phyloP scores from a whole-genome alignment of 2,113 vertebrate species.

The Hippopotamus amphibius region DNA sequence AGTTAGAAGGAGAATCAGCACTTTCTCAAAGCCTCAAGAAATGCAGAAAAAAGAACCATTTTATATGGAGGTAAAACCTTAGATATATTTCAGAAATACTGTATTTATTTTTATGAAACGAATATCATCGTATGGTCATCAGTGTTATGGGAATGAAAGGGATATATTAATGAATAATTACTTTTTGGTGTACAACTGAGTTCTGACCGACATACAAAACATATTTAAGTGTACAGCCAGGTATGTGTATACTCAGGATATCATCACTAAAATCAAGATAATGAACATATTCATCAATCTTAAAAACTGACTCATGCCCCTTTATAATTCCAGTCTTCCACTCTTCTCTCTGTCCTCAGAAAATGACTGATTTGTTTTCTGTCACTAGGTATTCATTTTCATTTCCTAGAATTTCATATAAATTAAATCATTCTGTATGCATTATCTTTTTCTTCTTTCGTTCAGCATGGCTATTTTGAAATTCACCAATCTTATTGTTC shows the following conservation, averaged over 20 bases:
- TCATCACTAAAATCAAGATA: background rate
- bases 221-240: background rate
- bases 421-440: background rate
- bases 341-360: background rate
- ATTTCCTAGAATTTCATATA: background rate
- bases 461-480: background rate
- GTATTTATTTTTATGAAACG: background rate
- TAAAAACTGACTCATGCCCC: background rate
- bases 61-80: background rate
- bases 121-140: background rate
- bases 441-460: background rate
- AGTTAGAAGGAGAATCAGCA: background rate
- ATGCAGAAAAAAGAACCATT: background rate
- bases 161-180: background rate
- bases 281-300: background rate
- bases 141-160: background rate
- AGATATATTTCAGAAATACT: background rate
- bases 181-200: background rate
- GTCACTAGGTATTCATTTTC: background rate
- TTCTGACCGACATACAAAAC: background rate
- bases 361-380: background rate
- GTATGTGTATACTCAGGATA: background rate
- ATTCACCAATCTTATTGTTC: background rate
- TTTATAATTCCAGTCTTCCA: background rate
- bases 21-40: background rate